Evolutionary conservation across 1,140 invertebrate species (phyloP).

Genomic region (Hypsibius dujardini): DNA sequence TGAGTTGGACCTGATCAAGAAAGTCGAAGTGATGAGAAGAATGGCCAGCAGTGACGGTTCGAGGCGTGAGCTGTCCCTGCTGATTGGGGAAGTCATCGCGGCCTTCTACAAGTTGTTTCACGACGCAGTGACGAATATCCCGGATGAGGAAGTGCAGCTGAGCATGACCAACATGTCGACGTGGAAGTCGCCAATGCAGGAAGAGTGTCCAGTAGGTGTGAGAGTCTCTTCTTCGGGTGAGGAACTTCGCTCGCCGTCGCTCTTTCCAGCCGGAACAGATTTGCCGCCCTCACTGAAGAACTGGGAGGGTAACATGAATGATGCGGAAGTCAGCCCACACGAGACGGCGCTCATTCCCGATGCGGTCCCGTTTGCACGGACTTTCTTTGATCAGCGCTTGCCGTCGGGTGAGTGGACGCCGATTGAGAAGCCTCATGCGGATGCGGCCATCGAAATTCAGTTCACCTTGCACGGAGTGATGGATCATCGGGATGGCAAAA

Average conservation of each 20-base stretch:
- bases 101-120: neutral
- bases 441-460: neutral
- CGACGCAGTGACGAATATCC: neutral
- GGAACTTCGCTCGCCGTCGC: neutral
- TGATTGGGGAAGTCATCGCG: neutral
- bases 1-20: neutral
- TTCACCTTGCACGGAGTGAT: neutral
- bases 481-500: neutral
- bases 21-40: neutral
- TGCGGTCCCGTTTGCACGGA: neutral
- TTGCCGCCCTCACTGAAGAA: neutral
- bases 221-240: neutral
- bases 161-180: slow-evolving; percentile 8
- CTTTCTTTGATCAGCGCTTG: neutral
- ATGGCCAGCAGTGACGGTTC: neutral
- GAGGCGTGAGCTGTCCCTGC: neutral
- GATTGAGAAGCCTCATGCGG: neutral
- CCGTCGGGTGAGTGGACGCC: neutral
- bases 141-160: neutral
- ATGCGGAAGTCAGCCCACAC: neutral
- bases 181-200: neutral
- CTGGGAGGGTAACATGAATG: neutral
- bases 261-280: neutral
- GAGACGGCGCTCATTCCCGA: neutral
- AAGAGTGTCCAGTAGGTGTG: neutral